Percentiles rank a stretch among this genome's conserved stretches.
Conservation (phyloP, 2,113 vertebrate species). For the Orycteropus afer region DNA sequence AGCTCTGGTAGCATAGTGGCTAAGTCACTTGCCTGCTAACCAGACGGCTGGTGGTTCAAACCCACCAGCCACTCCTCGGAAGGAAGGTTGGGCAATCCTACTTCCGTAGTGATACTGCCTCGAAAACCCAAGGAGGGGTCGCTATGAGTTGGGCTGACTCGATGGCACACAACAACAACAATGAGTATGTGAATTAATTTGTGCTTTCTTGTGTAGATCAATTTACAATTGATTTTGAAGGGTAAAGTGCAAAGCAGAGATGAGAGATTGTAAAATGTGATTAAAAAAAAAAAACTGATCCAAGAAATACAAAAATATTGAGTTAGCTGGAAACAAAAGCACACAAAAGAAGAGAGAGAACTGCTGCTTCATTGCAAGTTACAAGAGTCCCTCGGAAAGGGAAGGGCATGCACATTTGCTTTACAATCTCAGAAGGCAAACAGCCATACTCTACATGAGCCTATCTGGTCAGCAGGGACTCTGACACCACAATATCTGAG, state of each 20-base stretch:
- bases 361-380: background rate
- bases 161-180: too few species aligned
- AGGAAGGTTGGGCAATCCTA: too few species aligned
- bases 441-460: background rate
- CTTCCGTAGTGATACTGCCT: too few species aligned
- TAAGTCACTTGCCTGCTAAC: too few species aligned
- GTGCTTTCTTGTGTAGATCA: background rate
- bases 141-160: too few species aligned
- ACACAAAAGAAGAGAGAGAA: background rate
- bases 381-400: background rate
- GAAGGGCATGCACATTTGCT: background rate
- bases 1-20: too few species aligned
- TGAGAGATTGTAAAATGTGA: background rate
- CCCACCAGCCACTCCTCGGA: too few species aligned
- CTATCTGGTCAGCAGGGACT: background rate
- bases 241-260: constrained; percentile 5
- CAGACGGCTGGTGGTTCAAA: too few species aligned
- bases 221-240: background rate
- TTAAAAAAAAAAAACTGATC: background rate
- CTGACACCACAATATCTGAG: background rate
- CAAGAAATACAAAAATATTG: background rate
- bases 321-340: background rate
- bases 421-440: background rate
- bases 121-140: too few species aligned
- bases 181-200: background rate